Base-by-base conservation (phyloP, 2,888 invertebrate genomes). In the Maniola hyperantus region DNA sequence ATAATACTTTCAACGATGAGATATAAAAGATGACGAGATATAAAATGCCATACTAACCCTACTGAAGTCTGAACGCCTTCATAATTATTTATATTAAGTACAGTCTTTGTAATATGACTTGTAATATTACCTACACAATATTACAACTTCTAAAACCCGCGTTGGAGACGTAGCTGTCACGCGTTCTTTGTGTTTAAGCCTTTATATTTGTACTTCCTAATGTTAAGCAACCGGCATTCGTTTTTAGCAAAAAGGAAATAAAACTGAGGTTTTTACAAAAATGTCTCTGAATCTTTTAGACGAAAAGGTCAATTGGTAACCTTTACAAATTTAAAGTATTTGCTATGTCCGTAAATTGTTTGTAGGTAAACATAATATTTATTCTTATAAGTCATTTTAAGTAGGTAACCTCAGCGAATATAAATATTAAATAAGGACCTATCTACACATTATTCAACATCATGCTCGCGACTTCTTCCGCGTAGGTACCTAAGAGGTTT, bases 231-330 rank as follows among this genome's bases (percentile, higher is more conserved):
- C 33, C 5, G 26, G 6, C 7, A 34, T 34, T 34, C 7, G 50
- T 51, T 34, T 15, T 54, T 34, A 34, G 4, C 34, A 34, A 54
- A 53, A 53, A 34, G n/a, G 53, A 33, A 34, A 53, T 53, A 53
- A 53, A 54, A 36, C 8, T 34, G n/a, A 34, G 34, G 15, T 15
- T 6, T 54, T 36, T 36, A 33, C 13, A 33, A 53, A 33, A 53
- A 53, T 8, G 18, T 20, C 8, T 51, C 8, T 51, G 10, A 13
- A 7, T 54, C 15, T 54, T 34, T 8, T n/a, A 10, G n/a, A 1
- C 8, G n/a, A 10, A 15, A 8, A 54, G 54, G 54, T 54, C 54
- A 34, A 54, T 54, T 54, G 15, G 54, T 54, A 36, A 51, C 50
- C 26, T 20, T 51, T 51, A 13, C 2, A 51, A 51, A 13, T 26